These are phyloP conservation scores for Muscidifurax raptorellus DNA, from an alignment of 1,140 invertebrate genomes.

Conservation along the genomic window DNA sequence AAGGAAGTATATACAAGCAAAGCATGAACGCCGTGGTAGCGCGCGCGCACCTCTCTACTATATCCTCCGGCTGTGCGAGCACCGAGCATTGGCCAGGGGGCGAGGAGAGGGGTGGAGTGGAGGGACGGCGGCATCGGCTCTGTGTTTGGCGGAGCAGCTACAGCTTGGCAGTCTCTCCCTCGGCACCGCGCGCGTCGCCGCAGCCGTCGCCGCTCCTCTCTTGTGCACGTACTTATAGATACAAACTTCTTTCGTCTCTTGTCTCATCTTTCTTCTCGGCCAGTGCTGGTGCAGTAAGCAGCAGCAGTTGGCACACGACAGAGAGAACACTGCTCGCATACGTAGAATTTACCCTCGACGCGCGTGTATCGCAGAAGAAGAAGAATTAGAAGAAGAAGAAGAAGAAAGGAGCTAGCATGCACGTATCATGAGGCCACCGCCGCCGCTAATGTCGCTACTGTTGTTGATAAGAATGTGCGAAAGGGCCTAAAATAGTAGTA, in stretches of 20 bases:
- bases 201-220: not conserved
- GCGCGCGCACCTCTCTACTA: not conserved
- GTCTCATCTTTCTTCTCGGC: not conserved
- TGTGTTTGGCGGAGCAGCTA: not conserved
- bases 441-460: not conserved
- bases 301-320: not conserved
- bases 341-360: no score
- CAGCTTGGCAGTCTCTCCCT: conserved; percentile 1
- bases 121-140: not conserved
- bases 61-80: not conserved
- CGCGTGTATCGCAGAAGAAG: not conserved
- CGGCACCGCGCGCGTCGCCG: conserved; percentile 8
- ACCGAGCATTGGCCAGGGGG: not conserved
- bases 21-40: not conserved
- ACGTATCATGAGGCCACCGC: not conserved
- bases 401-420: conserved; percentile 40
- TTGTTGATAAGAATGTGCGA: not conserved
- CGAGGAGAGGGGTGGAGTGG: not conserved
- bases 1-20: not conserved
- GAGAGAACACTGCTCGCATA: not conserved
- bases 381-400: conserved; percentile 9
- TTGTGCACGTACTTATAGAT: not conserved
- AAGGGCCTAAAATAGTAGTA: not conserved
- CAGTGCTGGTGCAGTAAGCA: no score
- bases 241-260: not conserved